A percentile compares a stretch with the other conserved stretches of the same genome.
Conservation (phyloP, 2,113 vertebrate species). For the Dicrurus megarhynchus region DNA sequence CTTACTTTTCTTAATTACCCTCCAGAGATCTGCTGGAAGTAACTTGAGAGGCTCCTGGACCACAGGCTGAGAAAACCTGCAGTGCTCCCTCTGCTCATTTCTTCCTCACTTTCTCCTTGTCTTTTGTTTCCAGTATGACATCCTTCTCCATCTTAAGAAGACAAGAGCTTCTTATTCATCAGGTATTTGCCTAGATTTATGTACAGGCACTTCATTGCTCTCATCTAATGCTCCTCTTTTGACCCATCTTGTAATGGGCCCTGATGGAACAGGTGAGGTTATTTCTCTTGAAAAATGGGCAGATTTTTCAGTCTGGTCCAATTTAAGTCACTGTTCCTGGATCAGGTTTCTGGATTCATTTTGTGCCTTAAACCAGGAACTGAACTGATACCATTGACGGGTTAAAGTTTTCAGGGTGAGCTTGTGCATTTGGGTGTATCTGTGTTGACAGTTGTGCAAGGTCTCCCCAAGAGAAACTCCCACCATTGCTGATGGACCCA, state of each 20-base stretch:
- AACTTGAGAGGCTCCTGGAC: not conserved
- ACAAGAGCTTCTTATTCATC: not conserved
- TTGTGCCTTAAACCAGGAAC: not conserved
- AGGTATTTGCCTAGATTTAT: not conserved
- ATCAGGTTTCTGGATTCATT: not conserved
- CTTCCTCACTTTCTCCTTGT: not conserved
- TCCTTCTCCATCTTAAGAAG: not conserved
- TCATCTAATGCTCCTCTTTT: not conserved
- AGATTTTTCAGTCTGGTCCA: not conserved
- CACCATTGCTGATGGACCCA: accelerated
- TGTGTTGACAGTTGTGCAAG: not conserved
- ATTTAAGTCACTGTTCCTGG: not conserved
- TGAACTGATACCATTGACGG: not conserved
- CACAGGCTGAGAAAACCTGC: not conserved
- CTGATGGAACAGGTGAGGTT: not conserved
- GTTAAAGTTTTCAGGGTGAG: not conserved
- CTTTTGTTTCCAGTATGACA: not conserved
- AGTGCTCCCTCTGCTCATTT: not conserved
- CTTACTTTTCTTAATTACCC: not conserved
- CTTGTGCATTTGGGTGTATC: not conserved
- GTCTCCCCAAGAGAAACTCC: not conserved
- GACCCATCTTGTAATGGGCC: not conserved
- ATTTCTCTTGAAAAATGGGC: not conserved
- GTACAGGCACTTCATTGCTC: not conserved
- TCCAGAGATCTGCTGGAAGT: not conserved